Evolutionary conservation across 2,113 vertebrate genomes (phyloP), one percentile per base, ranked within the genome.

Genomic region (Zosterops lateralis): DNA sequence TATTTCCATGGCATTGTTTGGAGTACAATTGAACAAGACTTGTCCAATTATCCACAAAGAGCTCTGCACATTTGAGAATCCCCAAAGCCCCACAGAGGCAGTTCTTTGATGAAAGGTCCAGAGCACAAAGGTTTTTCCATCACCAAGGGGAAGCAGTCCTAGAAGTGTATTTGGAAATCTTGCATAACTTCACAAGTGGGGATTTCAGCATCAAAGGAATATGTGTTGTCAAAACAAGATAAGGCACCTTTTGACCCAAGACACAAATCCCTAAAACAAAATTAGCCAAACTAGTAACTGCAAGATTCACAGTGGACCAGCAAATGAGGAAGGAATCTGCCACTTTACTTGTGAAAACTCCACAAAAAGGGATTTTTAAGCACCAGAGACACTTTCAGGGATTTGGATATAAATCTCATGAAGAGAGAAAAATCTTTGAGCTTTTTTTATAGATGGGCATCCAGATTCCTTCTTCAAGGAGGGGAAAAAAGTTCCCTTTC

Each of bases 221-320:
- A 5, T 0, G 5, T 40, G 16, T 44, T 53, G 7, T 11, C 2
- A 2, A 65, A 42, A 50, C 2, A 25, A 80, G 12, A 45, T 31
- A 80, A 83, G 14, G 2, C 1, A 1, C 5, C 8, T 71, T 50
- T 62, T 24, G 40, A 34, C 6, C 28, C 17, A 73, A 79, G 50
- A 14, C 15, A 70, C 3, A 2, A 10, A 15, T 61, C 75, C 58
- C 36, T 54, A 21, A 73, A 61, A 20, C 10, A 65, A 73, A 77
- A 61, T 47, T 1, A 62, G 4, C 40, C 3, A 26, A 51, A 26
- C 2, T 32, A 11, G 14, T 20, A 84, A 50, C 25, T 58, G 19
- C 12, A 76, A 38, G 54, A 34, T 45, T 79, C 50, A 61, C 31
- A 17, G 13, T 13, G 10, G n/a, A 32, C 4, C 20, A 12, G 5